Evolutionary conservation across 2,797 vertebrate genomes (phyloP).

Genomic region (Menidia menidia): DNA sequence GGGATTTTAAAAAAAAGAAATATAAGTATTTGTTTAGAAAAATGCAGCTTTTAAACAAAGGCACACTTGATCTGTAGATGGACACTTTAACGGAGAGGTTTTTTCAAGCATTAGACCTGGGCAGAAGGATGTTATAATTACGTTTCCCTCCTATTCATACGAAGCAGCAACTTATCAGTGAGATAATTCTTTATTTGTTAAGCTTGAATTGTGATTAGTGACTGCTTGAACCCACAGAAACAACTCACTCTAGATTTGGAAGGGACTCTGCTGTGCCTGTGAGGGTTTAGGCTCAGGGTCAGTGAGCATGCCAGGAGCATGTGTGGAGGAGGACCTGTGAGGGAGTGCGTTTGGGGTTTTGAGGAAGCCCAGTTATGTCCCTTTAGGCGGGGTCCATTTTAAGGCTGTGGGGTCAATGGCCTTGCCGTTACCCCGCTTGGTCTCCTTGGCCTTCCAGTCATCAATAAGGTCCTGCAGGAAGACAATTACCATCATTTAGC

Average conservation of each 20-base stretch:
- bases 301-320: constrained; percentile 50
- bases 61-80: too few relatives aligned
- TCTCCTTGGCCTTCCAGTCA: constrained; percentile 98
- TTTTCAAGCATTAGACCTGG: too few relatives aligned
- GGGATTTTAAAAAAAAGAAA: too few relatives aligned
- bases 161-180: not conserved
- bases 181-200: not conserved
- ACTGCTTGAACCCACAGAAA: constrained; percentile 51
- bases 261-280: constrained; percentile 22
- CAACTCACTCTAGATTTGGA: not conserved
- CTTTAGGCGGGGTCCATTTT: constrained; percentile 99
- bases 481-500: not conserved
- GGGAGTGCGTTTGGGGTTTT: constrained; percentile 22
- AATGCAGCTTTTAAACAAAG: not conserved
- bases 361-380: constrained; percentile 83
- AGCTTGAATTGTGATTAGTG: not conserved
- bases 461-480: constrained; percentile 93
- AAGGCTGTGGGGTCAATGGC: constrained; percentile 95
- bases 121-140: too few relatives aligned
- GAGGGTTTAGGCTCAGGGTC: constrained; percentile 29
- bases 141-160: too few relatives aligned
- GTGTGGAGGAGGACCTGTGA: constrained; percentile 25
- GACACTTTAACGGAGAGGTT: too few relatives aligned
- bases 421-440: constrained; percentile 93
- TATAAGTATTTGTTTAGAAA: not conserved